phyloP scores from a whole-genome alignment of 2,888 invertebrate genomes.

The Melanostoma mellinum region DNA sequence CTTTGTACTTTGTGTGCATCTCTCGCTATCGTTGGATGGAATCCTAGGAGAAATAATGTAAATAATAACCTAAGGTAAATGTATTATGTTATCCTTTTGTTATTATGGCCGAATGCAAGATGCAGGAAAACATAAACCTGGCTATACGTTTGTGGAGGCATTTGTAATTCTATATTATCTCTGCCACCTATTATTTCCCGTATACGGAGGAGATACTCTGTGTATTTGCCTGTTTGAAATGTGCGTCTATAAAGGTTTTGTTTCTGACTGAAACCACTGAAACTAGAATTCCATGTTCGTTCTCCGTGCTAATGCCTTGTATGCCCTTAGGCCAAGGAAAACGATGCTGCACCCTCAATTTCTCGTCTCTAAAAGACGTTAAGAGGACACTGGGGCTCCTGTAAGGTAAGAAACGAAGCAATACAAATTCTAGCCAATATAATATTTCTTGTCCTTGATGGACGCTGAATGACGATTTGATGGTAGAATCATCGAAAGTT shows the following conservation, averaged over 20 bases:
- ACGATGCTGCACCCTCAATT: no score
- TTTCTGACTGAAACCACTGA: not conserved
- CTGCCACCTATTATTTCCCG: constrained; percentile 48
- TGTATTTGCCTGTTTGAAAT: constrained; percentile 15
- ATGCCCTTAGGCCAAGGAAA: no score
- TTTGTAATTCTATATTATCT: constrained; percentile 35
- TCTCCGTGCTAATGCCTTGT: constrained; percentile 3
- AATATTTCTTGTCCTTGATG: no score
- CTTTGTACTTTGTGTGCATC: constrained; percentile 50
- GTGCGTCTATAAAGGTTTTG: not conserved
- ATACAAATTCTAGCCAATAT: no score
- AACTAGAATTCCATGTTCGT: constrained; percentile 25
- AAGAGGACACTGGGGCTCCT: no score
- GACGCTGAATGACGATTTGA: no score
- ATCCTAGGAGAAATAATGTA: constrained; percentile 55
- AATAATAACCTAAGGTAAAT: constrained; percentile 66
- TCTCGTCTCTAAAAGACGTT: no score
- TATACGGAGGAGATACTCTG: constrained; percentile 31
- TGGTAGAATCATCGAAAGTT: no score
- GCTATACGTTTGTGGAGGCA: constrained; percentile 12
- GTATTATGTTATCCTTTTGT: constrained; percentile 61
- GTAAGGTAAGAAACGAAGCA: no score
- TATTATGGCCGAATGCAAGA: constrained; percentile 42
- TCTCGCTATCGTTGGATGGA: constrained; percentile 47
- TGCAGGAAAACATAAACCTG: constrained; percentile 39